Conservation (phyloP, 2,888 invertebrate species). For the Drosophila percnosoma region DNA sequence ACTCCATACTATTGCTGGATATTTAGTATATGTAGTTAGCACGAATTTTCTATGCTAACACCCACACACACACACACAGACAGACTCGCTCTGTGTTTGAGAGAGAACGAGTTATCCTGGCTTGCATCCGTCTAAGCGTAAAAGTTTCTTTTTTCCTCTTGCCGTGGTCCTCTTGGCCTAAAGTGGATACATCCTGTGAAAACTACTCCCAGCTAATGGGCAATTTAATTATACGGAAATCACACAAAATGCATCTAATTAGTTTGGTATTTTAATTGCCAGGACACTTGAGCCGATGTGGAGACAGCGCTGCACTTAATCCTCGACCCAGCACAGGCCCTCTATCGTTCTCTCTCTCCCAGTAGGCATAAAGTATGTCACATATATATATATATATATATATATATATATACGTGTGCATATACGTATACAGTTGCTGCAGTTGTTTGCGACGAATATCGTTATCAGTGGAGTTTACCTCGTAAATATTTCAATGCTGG, state of each 20-base stretch:
- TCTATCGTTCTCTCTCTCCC: neutral
- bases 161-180: conserved; percentile 23
- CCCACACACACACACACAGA: conserved; percentile 2
- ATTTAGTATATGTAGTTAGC: conserved; percentile 53
- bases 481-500: conserved; percentile 32
- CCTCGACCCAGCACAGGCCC: neutral
- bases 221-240: conserved; percentile 81
- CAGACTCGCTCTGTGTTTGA: neutral
- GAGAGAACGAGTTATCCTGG: conserved; percentile 5
- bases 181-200: conserved; percentile 42
- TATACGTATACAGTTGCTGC: neutral
- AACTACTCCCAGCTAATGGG: conserved; percentile 70
- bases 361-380: conserved; percentile 50
- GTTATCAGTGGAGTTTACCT: conserved; percentile 31
- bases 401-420: neutral
- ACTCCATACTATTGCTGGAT: conserved; percentile 22
- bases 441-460: conserved; percentile 11
- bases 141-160: conserved; percentile 41
- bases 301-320: conserved; percentile 26
- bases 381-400: conserved; percentile 1
- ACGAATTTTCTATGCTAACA: conserved; percentile 33
- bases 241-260: conserved; percentile 80
- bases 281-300: conserved; percentile 52
- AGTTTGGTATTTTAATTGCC: conserved; percentile 79
- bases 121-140: conserved; percentile 41